These are phyloP conservation scores for Dolichomitus sp. DNA, from an alignment of 2,888 invertebrate species.

Conservation along the genomic window DNA sequence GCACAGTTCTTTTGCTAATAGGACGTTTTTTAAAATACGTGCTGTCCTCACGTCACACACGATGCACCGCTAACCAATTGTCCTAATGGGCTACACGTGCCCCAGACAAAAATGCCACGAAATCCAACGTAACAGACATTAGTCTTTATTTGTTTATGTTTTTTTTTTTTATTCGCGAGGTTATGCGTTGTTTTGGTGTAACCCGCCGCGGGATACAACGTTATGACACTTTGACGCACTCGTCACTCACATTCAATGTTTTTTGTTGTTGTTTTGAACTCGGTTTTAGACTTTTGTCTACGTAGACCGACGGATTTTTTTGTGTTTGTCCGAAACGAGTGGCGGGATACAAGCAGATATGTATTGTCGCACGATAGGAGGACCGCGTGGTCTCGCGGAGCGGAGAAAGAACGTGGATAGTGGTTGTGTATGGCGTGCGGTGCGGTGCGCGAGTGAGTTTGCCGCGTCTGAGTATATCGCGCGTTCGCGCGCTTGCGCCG, in stretches of 20 bases:
- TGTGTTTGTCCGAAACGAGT: slow-evolving; percentile 3
- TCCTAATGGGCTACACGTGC: slow-evolving; percentile 46
- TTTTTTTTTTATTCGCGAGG: neutral
- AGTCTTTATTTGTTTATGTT: neutral
- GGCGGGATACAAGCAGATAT: slow-evolving; percentile 6
- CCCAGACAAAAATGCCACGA: slow-evolving; percentile 34
- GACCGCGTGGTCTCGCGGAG: slow-evolving; percentile 81
- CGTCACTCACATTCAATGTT: slow-evolving; percentile 49
- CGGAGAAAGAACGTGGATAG: slow-evolving; percentile 78
- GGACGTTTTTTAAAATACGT: neutral
- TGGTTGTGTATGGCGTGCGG: slow-evolving; percentile 85
- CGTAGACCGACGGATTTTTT: slow-evolving; percentile 35
- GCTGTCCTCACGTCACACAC: slow-evolving; percentile 45
- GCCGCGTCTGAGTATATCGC: slow-evolving; percentile 83
- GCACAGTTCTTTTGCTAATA: neutral
- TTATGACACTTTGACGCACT: slow-evolving; percentile 60
- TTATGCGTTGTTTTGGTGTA: neutral
- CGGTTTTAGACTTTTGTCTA: slow-evolving; percentile 23
- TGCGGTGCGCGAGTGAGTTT: slow-evolving; percentile 86
- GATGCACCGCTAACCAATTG: slow-evolving; percentile 34
- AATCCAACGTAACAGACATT: slow-evolving; percentile 48
- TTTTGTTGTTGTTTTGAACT: slow-evolving; percentile 11
- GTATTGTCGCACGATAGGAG: slow-evolving; percentile 52
- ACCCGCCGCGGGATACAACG: neutral
- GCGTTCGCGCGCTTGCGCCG: slow-evolving; percentile 83